phyloP scores from a whole-genome alignment of 2,113 vertebrate species.

The Sarotherodon lohbergeri region DNA sequence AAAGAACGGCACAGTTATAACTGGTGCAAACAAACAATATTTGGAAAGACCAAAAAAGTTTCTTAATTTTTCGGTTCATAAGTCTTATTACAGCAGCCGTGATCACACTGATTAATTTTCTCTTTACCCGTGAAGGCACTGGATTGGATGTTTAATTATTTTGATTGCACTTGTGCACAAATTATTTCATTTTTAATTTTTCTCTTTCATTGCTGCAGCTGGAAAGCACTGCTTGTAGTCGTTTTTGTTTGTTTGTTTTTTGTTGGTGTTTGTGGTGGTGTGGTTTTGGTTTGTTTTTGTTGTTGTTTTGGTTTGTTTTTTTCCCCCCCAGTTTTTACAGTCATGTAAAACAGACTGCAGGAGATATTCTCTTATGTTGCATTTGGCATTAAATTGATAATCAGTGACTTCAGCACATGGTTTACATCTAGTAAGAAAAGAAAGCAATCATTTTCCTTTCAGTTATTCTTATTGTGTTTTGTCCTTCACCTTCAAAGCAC shows the following conservation, averaged over 20 bases:
- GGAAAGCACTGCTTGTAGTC: neutral
- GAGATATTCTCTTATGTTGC: neutral
- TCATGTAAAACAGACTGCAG: neutral
- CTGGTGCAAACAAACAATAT: neutral
- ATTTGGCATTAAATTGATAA: neutral
- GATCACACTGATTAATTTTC: neutral
- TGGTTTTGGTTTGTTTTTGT: neutral
- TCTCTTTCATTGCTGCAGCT: neutral
- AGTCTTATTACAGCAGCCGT: neutral
- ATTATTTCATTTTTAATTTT: neutral
- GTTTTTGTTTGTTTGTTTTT: neutral
- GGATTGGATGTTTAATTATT: conserved; percentile 4
- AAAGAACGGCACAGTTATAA: neutral
- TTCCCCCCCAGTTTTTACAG: rapidly evolving
- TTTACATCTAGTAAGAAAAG: neutral
- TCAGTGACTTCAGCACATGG: neutral
- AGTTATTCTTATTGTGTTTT: neutral
- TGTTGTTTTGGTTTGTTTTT: neutral
- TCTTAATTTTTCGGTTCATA: neutral
- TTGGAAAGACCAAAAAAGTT: neutral
- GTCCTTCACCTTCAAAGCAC: neutral
- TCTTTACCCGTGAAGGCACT: neutral
- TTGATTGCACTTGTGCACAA: neutral
- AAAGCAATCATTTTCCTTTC: neutral
- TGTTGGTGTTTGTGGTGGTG: neutral